These are phyloP conservation scores for Pachyrhynchus sulphureomaculatus DNA, from an alignment of 1,140 invertebrate species.

Conservation along the genomic window DNA sequence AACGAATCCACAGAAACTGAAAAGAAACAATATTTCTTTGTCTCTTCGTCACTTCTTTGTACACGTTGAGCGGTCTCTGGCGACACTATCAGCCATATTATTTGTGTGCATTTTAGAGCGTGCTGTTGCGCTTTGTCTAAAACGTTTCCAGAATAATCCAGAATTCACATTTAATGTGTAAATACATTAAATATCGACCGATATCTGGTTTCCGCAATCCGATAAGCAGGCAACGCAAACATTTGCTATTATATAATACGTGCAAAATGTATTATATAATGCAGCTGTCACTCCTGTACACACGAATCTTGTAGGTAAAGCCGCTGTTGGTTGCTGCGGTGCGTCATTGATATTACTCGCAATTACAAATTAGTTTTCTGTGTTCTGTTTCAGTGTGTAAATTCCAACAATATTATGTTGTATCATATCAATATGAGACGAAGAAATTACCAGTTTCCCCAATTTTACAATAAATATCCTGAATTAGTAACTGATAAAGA, in stretches of 20 bases:
- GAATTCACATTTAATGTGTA: slow-evolving; percentile 24
- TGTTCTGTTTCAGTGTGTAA: no score
- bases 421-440: no score
- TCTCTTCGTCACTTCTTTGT: slow-evolving; percentile 11
- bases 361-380: no score
- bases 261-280: slow-evolving; percentile 13
- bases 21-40: slow-evolving; percentile 26
- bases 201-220: slow-evolving; percentile 23
- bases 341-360: no score
- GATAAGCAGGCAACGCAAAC: slow-evolving; percentile 17
- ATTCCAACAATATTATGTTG: no score
- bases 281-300: slow-evolving; percentile 1
- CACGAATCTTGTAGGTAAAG: neutral
- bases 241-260: slow-evolving; percentile 8
- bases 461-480: no score
- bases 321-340: neutral
- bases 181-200: slow-evolving; percentile 28
- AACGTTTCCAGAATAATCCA: no score
- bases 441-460: no score
- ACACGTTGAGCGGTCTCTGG: neutral
- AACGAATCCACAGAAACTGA: slow-evolving; percentile 8
- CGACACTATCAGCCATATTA: slow-evolving; percentile 17
- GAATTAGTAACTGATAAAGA: no score
- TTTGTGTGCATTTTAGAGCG: slow-evolving; percentile 22
- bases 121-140: neutral